A percentile compares a stretch with the other conserved stretches of the same genome.
Conservation (phyloP, 2,888 invertebrate genomes). For the Urechis unicinctus region DNA sequence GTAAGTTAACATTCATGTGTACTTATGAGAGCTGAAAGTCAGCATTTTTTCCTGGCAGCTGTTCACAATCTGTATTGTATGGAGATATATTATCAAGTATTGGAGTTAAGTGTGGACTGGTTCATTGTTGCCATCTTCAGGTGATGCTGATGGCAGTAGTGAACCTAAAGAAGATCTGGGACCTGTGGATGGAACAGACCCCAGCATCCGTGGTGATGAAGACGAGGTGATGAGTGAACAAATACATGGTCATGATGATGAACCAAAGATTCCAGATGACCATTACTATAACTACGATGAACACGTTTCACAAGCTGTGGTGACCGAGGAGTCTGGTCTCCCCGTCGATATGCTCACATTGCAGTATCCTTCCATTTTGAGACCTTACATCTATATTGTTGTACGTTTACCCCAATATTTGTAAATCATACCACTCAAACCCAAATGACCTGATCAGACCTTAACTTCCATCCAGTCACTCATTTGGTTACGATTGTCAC, state of each 20-base stretch:
- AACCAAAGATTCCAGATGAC: conserved; percentile 35
- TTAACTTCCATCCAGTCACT: conserved; percentile 59
- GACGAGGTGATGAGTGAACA: conserved; percentile 21
- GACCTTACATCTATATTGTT: not conserved
- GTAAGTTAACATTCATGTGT: too few relatives aligned
- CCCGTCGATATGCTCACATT: conserved; percentile 38
- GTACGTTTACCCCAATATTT: not conserved
- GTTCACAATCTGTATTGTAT: not conserved
- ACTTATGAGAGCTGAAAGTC: too few relatives aligned
- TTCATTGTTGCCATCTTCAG: not conserved
- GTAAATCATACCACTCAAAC: conserved; percentile 48
- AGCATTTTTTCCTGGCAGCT: too few relatives aligned
- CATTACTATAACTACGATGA: conserved; percentile 44
- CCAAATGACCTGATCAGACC: too few relatives aligned
- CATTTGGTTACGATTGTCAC: conserved; percentile 79
- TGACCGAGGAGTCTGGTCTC: conserved; percentile 42
- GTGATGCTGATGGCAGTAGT: conserved; percentile 7
- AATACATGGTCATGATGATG: conserved; percentile 15
- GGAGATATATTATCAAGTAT: not conserved
- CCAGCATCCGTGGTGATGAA: conserved; percentile 15
- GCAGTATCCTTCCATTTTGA: conserved; percentile 33
- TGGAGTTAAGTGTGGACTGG: not conserved
- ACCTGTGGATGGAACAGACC: conserved; percentile 12
- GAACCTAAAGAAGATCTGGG: conserved; percentile 7
- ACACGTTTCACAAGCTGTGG: conserved; percentile 31